Percentiles rank a stretch among this genome's conserved stretches.
Evolutionary conservation across 2,888 invertebrate species (phyloP).

Genomic region (Trisateles emortualis): DNA sequence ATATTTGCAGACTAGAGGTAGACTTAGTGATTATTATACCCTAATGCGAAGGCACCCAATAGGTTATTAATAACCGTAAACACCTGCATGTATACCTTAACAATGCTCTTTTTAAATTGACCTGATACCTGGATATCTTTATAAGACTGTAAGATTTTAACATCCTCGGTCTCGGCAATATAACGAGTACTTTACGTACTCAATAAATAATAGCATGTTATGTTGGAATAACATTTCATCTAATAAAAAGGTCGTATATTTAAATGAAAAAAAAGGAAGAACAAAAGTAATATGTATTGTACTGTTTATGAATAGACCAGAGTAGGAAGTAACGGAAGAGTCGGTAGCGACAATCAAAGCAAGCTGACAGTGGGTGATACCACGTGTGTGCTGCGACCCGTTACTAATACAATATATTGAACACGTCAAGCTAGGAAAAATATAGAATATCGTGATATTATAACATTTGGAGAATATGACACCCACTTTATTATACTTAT

Average conservation of each 20-base stretch:
- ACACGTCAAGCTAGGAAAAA: slow-evolving; percentile 58
- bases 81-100: no score
- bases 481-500: slow-evolving; percentile 9
- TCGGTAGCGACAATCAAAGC: slow-evolving; percentile 53
- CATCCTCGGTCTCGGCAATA: slow-evolving; percentile 2
- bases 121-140: not conserved
- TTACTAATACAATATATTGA: slow-evolving; percentile 74
- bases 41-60: no score
- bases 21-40: no score
- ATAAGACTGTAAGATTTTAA: slow-evolving; percentile 7
- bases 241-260: slow-evolving; percentile 4
- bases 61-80: no score
- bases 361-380: slow-evolving; percentile 53
- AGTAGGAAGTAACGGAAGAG: slow-evolving; percentile 35
- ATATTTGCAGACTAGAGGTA: no score
- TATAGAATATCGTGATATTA: slow-evolving; percentile 36
- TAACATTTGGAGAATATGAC: slow-evolving; percentile 3
- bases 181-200: not conserved
- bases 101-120: not conserved
- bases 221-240: not conserved
- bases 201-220: not conserved
- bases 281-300: slow-evolving; percentile 33
- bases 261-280: slow-evolving; percentile 22
- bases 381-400: slow-evolving; percentile 64
- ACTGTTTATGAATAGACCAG: slow-evolving; percentile 34